Evolutionary conservation across 1,140 invertebrate species (phyloP).

Genomic region (Drosophila lini): DNA sequence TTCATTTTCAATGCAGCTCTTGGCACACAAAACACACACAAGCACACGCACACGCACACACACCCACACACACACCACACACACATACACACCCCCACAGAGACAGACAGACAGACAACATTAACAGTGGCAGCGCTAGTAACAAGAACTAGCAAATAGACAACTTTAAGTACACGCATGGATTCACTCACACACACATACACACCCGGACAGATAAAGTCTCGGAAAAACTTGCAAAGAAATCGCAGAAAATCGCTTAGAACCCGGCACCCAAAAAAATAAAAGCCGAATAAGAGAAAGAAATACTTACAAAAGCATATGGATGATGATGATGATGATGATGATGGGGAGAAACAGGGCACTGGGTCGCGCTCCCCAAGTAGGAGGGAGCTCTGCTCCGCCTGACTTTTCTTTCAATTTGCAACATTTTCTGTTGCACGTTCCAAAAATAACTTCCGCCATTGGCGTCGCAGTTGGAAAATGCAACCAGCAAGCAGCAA

Average conservation of each 20-base stretch:
- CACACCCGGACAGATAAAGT: slow-evolving; percentile 1
- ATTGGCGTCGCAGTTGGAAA: slow-evolving; percentile 18
- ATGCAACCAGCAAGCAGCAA: slow-evolving; percentile 17
- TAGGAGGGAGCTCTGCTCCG: not conserved
- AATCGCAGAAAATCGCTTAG: slow-evolving; percentile 79
- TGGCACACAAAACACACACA: slow-evolving; percentile 53
- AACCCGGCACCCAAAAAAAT: slow-evolving; percentile 47
- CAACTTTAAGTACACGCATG: slow-evolving; percentile 76
- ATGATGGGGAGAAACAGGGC: slow-evolving; percentile 15
- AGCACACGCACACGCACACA: slow-evolving; percentile 3
- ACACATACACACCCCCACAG: slow-evolving; percentile 20
- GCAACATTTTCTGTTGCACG: slow-evolving; percentile 77
- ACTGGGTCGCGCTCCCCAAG: slow-evolving; percentile 26
- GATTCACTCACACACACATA: slow-evolving; percentile 32
- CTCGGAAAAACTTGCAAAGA: slow-evolving; percentile 52
- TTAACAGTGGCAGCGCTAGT: slow-evolving; percentile 29
- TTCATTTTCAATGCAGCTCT: slow-evolving; percentile 82
- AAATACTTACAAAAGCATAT: slow-evolving; percentile 67
- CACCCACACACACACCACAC: slow-evolving; percentile 9
- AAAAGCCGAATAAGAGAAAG: slow-evolving; percentile 15
- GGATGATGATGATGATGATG: slow-evolving; percentile 25
- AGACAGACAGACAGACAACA: slow-evolving; percentile 28
- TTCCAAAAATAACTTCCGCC: slow-evolving; percentile 79
- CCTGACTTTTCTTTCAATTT: slow-evolving; percentile 78
- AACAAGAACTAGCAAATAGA: slow-evolving; percentile 74